These are phyloP conservation scores for Labia minor DNA, from an alignment of 2,888 invertebrate genomes.

Conservation along the genomic window DNA sequence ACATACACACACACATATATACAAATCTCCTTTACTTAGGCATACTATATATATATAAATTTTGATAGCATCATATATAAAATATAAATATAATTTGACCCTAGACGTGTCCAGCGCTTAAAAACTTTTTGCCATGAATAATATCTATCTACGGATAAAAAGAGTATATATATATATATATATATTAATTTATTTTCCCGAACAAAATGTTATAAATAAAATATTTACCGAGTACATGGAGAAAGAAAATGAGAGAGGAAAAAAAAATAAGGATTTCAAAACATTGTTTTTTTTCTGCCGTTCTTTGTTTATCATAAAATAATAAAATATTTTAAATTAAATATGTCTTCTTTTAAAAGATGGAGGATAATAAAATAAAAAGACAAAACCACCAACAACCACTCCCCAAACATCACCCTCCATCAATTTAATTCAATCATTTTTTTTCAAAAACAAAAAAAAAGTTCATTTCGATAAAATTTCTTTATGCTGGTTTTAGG, in stretches of 20 bases:
- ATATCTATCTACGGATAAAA: background rate
- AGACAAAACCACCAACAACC: background rate
- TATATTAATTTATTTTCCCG: background rate
- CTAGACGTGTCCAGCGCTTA: constrained; percentile 8
- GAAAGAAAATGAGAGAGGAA: background rate
- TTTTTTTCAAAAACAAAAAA: background rate
- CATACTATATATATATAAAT: background rate
- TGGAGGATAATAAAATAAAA: constrained; percentile 3
- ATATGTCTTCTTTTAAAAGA: background rate
- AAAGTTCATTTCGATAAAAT: background rate
- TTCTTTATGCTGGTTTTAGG: background rate
- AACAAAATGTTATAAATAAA: background rate
- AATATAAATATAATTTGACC: constrained; percentile 13
- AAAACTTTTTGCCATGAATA: background rate
- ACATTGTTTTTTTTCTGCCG: background rate
- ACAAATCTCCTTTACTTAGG: background rate
- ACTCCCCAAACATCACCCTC: no score
- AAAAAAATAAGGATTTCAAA: background rate
- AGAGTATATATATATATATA: background rate
- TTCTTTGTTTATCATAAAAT: background rate
- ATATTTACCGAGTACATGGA: background rate
- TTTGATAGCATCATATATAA: constrained; percentile 7
- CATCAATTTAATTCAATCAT: background rate
- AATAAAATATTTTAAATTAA: constrained; percentile 4
- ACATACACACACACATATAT: background rate